Evolutionary conservation across 1,140 invertebrate genomes (phyloP).

Genomic region (Cepaea nemoralis): DNA sequence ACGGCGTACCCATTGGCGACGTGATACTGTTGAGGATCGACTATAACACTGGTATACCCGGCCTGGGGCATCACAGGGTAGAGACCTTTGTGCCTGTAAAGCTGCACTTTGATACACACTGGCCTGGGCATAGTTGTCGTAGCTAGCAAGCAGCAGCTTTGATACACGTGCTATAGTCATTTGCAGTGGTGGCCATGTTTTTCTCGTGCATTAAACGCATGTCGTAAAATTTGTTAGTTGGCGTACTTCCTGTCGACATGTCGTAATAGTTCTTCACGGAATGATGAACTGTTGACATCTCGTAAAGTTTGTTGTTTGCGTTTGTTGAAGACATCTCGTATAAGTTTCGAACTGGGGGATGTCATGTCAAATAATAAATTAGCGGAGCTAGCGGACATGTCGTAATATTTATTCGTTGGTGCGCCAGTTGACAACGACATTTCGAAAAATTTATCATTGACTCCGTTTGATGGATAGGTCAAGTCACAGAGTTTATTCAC

Average conservation of each 20-base stretch:
- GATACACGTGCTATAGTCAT: constrained; percentile 60
- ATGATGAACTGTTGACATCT: constrained; percentile 33
- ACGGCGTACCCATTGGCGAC: constrained; percentile 78
- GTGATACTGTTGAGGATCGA: constrained; percentile 85
- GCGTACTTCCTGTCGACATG: neutral
- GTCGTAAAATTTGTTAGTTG: constrained; percentile 23
- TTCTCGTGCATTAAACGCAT: constrained; percentile 47
- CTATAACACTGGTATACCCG: constrained; percentile 86
- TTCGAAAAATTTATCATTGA: constrained; percentile 4
- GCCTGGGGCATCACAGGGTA: constrained; percentile 71
- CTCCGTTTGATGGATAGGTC: neutral
- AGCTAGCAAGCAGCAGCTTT: constrained; percentile 56
- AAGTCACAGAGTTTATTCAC: neutral
- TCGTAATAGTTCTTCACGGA: constrained; percentile 29
- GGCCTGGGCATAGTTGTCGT: constrained; percentile 58
- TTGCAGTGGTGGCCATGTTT: constrained; percentile 36
- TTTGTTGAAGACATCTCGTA: constrained; percentile 28
- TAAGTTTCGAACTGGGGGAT: constrained; percentile 31
- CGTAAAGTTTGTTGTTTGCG: constrained; percentile 33
- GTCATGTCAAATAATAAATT: constrained; percentile 14
- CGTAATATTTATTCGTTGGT: constrained; percentile 8
- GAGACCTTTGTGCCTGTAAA: constrained; percentile 50
- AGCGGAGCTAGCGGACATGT: neutral
- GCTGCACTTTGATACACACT: constrained; percentile 52
- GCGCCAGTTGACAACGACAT: neutral